Percentiles rank a stretch among this genome's conserved stretches.
These are phyloP conservation scores for Xiphydria camelus DNA, from an alignment of 2,888 invertebrate genomes.

Conservation along the genomic window DNA sequence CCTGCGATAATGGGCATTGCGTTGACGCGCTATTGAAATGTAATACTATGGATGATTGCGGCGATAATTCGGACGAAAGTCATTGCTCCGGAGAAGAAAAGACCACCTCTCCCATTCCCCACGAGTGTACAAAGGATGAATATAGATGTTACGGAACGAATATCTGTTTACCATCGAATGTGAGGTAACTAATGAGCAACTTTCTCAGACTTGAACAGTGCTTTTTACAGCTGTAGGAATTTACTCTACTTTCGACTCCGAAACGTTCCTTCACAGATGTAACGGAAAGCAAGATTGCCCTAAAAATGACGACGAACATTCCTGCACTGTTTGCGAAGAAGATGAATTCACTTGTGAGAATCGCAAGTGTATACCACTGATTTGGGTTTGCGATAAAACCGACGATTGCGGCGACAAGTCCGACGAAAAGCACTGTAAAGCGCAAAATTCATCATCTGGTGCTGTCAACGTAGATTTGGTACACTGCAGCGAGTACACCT, in stretches of 20 bases:
- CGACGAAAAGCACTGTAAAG: constrained; percentile 64
- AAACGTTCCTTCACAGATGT: constrained; percentile 64
- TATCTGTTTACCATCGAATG: constrained; percentile 39
- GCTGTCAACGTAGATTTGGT: background rate
- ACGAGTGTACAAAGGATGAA: constrained; percentile 30
- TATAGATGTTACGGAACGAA: constrained; percentile 38
- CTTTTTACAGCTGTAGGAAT: background rate
- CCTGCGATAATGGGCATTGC: constrained; percentile 62
- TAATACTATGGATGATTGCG: constrained; percentile 64
- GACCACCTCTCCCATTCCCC: constrained; percentile 6
- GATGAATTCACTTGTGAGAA: constrained; percentile 63
- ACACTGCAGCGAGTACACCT: constrained; percentile 60
- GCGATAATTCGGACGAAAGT: constrained; percentile 63
- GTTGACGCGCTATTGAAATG: constrained; percentile 62
- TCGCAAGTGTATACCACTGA: constrained; percentile 63
- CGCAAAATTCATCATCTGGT: constrained; percentile 13
- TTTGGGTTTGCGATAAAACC: constrained; percentile 65
- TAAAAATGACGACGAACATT: constrained; percentile 71
- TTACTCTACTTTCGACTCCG: background rate
- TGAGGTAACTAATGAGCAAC: constrained; percentile 30
- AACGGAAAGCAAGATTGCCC: constrained; percentile 72
- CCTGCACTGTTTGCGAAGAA: constrained; percentile 61
- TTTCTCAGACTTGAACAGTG: constrained; percentile 11
- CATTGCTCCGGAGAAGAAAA: constrained; percentile 46
- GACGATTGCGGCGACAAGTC: constrained; percentile 74